Percentiles rank a stretch among this genome's conserved stretches.
Evolutionary conservation across 2,797 vertebrate species (phyloP).

Genomic region (Cossypha niveicapilla): DNA sequence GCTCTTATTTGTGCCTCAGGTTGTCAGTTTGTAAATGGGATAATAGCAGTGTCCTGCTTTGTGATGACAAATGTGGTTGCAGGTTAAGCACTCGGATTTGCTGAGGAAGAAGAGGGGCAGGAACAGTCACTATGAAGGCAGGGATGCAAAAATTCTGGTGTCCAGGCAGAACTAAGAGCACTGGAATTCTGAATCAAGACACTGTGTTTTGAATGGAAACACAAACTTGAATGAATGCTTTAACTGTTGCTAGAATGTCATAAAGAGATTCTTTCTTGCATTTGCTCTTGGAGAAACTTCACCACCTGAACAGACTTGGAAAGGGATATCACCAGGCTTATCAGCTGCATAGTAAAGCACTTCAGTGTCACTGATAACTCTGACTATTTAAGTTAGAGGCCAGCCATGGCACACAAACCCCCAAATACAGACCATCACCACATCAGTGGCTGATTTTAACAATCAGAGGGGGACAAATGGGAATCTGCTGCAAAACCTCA

Average conservation of each 20-base stretch:
- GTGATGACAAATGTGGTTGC: not conserved
- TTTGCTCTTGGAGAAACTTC: not conserved
- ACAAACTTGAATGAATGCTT: not conserved
- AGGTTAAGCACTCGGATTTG: not conserved
- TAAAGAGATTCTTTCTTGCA: not conserved
- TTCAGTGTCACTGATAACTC: not conserved
- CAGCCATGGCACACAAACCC: not conserved
- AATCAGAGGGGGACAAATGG: not conserved
- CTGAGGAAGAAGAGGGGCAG: not conserved
- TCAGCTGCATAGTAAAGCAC: not conserved
- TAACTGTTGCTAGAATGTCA: not conserved
- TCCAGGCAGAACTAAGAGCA: not conserved
- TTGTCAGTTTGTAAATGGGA: not conserved
- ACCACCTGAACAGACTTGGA: not conserved
- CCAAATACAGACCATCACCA: not conserved
- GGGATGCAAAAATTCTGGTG: not conserved
- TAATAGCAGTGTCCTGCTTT: conserved; percentile 31
- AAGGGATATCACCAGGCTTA: not conserved
- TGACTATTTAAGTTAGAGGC: not conserved
- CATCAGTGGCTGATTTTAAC: not conserved
- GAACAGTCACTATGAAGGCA: not conserved
- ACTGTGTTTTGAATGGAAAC: not conserved
- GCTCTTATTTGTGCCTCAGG: not conserved
- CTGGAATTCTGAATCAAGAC: not conserved
- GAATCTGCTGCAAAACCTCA: not conserved